phyloP scores from a whole-genome alignment of 2,888 invertebrate species.

The Spicauda simplicius region DNA sequence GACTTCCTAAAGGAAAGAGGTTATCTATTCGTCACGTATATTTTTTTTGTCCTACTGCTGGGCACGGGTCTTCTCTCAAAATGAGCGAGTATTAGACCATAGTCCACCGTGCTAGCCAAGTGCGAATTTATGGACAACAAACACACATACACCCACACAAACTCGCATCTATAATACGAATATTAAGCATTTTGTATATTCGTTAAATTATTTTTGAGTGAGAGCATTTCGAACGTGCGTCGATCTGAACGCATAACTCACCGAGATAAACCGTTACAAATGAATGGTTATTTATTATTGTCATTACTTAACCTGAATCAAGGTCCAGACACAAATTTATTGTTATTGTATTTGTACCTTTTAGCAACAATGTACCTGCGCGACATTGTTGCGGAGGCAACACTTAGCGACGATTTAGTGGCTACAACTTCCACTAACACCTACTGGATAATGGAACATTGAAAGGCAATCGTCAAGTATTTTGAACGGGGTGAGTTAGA shows the following conservation, averaged over 20 bases:
- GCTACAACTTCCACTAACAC: background rate
- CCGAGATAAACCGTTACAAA: slow-evolving; percentile 35
- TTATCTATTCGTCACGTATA: too few species aligned
- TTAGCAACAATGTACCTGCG: slow-evolving; percentile 26
- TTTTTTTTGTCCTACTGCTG: too few species aligned
- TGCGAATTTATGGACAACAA: too few species aligned
- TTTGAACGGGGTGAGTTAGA: too few species aligned
- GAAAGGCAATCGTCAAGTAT: too few species aligned
- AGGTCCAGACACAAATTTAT: slow-evolving; percentile 32
- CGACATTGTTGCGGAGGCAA: background rate
- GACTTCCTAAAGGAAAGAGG: too few species aligned
- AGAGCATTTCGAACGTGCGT: slow-evolving; percentile 15
- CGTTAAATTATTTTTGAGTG: slow-evolving; percentile 24
- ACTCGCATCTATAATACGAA: too few species aligned
- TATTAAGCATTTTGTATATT: too few species aligned
- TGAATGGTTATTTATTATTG: slow-evolving; percentile 34
- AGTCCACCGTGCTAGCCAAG: too few species aligned
- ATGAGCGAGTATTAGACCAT: too few species aligned
- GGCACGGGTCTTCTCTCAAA: too few species aligned
- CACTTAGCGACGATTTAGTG: background rate
- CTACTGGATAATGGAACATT: background rate
- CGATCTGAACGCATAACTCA: slow-evolving; percentile 30
- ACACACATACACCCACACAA: too few species aligned
- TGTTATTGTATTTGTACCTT: slow-evolving; percentile 29
- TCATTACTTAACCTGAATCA: slow-evolving; percentile 36